These are phyloP conservation scores for Armadillidium nasatum DNA, from an alignment of 1,140 invertebrate species.

Conservation along the genomic window DNA sequence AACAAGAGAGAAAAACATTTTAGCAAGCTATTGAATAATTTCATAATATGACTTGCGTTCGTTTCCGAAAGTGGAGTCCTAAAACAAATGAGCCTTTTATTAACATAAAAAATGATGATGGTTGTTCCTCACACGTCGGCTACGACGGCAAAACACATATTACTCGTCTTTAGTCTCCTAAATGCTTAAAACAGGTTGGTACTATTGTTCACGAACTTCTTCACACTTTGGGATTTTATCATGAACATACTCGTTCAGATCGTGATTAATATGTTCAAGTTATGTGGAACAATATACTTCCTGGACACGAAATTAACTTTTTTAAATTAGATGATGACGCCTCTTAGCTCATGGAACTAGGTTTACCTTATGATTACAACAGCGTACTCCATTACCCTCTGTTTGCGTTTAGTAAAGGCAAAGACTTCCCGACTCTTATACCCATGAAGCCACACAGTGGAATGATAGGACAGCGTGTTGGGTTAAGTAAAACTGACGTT, in stretches of 20 bases:
- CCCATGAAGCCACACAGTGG: slow-evolving; percentile 3
- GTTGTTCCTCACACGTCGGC: slow-evolving; percentile 22
- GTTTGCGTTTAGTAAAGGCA: slow-evolving; percentile 19
- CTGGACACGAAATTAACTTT: slow-evolving; percentile 45
- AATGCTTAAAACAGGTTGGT: slow-evolving; percentile 34
- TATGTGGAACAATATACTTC: slow-evolving; percentile 46
- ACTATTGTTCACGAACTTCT: slow-evolving; percentile 48
- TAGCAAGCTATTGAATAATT: slow-evolving; percentile 9
- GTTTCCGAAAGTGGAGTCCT: background rate
- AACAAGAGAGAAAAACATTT: background rate
- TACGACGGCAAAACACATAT: slow-evolving; percentile 22
- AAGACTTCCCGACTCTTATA: slow-evolving; percentile 19
- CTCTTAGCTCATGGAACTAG: slow-evolving; percentile 10
- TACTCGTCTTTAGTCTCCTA: slow-evolving; percentile 24
- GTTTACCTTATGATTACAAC: slow-evolving; percentile 23
- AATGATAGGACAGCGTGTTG: slow-evolving; percentile 16
- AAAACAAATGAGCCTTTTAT: background rate
- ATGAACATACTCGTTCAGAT: slow-evolving; percentile 52
- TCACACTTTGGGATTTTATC: slow-evolving; percentile 50
- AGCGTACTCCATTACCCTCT: slow-evolving; percentile 24
- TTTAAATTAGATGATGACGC: slow-evolving; percentile 28
- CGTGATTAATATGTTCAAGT: slow-evolving; percentile 49
- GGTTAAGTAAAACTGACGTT: slow-evolving; percentile 23
- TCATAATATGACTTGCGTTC: slow-evolving; percentile 23
- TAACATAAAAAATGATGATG: slow-evolving; percentile 16